These are phyloP conservation scores for Cryptotis parvus DNA, from an alignment of 2,113 vertebrate species.

Conservation along the genomic window DNA sequence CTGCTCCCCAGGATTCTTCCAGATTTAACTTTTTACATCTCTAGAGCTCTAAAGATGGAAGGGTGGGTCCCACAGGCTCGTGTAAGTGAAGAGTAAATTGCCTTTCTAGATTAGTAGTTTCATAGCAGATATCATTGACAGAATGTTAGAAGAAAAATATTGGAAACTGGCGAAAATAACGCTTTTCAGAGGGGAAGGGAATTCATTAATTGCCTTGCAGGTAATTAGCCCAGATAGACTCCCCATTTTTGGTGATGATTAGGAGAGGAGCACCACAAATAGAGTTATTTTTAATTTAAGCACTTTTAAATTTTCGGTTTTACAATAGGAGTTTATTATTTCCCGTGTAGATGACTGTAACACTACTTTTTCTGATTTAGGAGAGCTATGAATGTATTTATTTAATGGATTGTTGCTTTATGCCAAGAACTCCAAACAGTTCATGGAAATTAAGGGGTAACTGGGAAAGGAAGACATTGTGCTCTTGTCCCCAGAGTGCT, in stretches of 20 bases:
- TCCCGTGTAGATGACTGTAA: background rate
- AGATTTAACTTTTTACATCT: background rate
- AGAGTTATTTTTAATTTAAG: background rate
- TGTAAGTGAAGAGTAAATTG: accelerated
- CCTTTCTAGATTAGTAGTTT: background rate
- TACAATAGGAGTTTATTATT: background rate
- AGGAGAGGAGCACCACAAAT: background rate
- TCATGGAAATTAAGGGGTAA: background rate
- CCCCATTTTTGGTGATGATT: background rate
- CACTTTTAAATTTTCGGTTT: background rate
- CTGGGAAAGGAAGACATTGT: background rate
- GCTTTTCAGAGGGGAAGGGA: background rate
- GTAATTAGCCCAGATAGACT: background rate
- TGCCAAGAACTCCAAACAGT: background rate
- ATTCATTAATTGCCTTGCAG: conserved; percentile 34
- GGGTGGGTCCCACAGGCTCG: background rate
- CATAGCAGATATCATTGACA: background rate
- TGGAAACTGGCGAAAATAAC: conserved; percentile 16
- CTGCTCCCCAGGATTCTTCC: background rate
- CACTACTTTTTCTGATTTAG: background rate
- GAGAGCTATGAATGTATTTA: background rate
- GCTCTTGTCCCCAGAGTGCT: background rate
- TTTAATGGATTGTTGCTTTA: background rate
- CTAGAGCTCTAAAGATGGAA: background rate
- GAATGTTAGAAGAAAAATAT: background rate